A percentile compares a stretch with the other conserved stretches of the same genome.
Conservation (phyloP, 2,888 invertebrate species). For the Aspidiotus rigidus region DNA sequence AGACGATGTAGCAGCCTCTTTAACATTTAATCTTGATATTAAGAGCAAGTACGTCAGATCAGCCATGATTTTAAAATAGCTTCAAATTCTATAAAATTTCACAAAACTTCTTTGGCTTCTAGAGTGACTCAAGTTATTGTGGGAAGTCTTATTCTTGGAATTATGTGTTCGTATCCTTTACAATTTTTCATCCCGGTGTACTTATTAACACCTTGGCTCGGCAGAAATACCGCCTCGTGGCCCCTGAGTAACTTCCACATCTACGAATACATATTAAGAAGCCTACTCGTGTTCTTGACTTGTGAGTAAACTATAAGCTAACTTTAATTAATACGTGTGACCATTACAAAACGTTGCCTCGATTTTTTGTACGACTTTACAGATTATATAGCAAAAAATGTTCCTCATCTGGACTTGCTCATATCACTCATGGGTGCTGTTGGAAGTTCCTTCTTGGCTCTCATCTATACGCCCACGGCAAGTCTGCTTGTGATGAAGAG, state of each 20-base stretch:
- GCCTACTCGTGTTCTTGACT: slow-evolving; percentile 64
- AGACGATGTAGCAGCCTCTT: slow-evolving; percentile 66
- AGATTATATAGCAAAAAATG: background rate
- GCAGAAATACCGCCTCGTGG: background rate
- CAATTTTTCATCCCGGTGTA: slow-evolving; percentile 83
- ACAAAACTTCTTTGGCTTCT: slow-evolving; percentile 39
- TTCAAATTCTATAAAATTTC: background rate
- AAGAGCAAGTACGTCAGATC: slow-evolving; percentile 29
- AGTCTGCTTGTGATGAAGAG: background rate
- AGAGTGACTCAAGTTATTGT: slow-evolving; percentile 75
- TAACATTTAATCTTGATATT: slow-evolving; percentile 67
- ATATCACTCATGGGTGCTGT: background rate
- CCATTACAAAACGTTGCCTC: background rate
- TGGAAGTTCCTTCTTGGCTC: background rate
- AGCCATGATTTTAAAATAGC: background rate
- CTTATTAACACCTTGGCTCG: slow-evolving; percentile 71
- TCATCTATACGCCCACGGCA: background rate
- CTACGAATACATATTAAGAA: slow-evolving; percentile 62
- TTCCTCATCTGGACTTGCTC: background rate
- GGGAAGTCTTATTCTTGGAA: slow-evolving; percentile 72
- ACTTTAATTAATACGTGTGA: background rate
- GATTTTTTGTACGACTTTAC: background rate
- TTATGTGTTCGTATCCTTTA: slow-evolving; percentile 81
- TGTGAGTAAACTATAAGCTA: slow-evolving; percentile 56
- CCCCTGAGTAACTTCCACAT: slow-evolving; percentile 50